Conservation (phyloP, 1,140 invertebrate genomes). For the Oryzaephilus surinamensis region DNA sequence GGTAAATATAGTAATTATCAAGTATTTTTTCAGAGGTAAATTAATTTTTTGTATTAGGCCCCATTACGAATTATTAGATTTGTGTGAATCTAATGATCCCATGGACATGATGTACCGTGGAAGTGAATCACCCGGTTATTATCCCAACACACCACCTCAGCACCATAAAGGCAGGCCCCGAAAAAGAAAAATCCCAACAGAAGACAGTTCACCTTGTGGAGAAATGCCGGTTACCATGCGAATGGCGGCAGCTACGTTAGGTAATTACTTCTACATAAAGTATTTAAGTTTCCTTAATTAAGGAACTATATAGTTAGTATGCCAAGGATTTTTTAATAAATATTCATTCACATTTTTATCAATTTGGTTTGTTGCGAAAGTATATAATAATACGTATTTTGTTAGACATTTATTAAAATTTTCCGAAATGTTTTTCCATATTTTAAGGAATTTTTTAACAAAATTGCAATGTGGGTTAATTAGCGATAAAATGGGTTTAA, state of each 20-base stretch:
- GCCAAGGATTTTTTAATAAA: too few relatives aligned
- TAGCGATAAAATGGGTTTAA: too few relatives aligned
- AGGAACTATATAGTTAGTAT: not conserved
- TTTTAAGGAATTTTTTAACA: too few relatives aligned
- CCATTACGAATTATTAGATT: conserved; percentile 54
- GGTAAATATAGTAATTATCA: conserved; percentile 37
- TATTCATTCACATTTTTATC: too few relatives aligned
- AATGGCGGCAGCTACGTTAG: conserved; percentile 56
- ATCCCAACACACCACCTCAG: conserved; percentile 43
- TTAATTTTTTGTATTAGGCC: conserved; percentile 38
- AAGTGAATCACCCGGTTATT: conserved; percentile 49
- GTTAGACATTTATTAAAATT: too few relatives aligned
- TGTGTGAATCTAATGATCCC: conserved; percentile 31
- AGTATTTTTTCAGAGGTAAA: not conserved
- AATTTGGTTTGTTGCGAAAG: too few relatives aligned
- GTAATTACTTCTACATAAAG: conserved; percentile 38
- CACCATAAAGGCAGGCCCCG: conserved; percentile 71
- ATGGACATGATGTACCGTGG: conserved; percentile 37
- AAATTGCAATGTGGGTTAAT: too few relatives aligned
- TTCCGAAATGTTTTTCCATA: too few relatives aligned
- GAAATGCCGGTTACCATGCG: conserved; percentile 58
- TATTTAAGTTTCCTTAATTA: not conserved
- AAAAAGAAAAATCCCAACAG: conserved; percentile 55
- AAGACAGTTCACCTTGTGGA: conserved; percentile 36
- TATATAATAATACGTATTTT: too few relatives aligned